These are phyloP conservation scores for Drosophila saltans DNA, from an alignment of 1,140 invertebrate genomes.

Conservation along the genomic window DNA sequence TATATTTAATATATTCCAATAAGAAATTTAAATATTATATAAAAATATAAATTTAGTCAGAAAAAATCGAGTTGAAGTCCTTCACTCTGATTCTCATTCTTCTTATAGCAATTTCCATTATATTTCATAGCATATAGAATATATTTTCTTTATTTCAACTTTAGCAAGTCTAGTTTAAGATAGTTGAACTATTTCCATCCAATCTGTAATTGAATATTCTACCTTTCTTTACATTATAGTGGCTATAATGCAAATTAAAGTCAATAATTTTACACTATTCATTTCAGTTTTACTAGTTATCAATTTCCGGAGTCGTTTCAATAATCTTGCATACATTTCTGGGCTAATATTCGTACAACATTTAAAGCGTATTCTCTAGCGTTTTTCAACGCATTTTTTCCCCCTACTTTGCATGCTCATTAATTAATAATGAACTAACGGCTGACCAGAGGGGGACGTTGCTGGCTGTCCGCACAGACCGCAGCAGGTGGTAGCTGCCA, in stretches of 20 bases:
- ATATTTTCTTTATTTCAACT: too few species aligned
- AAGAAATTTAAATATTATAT: too few species aligned
- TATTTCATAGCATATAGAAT: too few species aligned
- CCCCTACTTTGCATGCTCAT: constrained; percentile 38
- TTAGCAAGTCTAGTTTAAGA: too few species aligned
- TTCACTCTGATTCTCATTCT: too few species aligned
- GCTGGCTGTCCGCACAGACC: constrained; percentile 29
- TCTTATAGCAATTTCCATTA: too few species aligned
- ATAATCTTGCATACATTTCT: constrained; percentile 7
- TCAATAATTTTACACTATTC: neutral
- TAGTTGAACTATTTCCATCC: neutral
- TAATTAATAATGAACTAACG: constrained; percentile 62
- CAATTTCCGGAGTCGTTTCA: constrained; percentile 1
- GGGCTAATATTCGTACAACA: neutral
- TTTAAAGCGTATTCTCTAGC: constrained; percentile 19
- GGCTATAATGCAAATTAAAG: neutral
- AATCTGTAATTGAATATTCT: neutral
- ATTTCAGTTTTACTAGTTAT: neutral
- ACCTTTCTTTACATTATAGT: too few species aligned
- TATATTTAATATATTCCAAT: too few species aligned
- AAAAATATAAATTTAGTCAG: too few species aligned
- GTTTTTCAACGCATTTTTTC: constrained; percentile 35
- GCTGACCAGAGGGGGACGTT: constrained; percentile 10
- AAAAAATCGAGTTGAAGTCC: too few species aligned
- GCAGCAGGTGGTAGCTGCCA: constrained; percentile 34